These are phyloP conservation scores for Cotesia chilonis DNA, from an alignment of 1,140 invertebrate species.

Conservation along the genomic window DNA sequence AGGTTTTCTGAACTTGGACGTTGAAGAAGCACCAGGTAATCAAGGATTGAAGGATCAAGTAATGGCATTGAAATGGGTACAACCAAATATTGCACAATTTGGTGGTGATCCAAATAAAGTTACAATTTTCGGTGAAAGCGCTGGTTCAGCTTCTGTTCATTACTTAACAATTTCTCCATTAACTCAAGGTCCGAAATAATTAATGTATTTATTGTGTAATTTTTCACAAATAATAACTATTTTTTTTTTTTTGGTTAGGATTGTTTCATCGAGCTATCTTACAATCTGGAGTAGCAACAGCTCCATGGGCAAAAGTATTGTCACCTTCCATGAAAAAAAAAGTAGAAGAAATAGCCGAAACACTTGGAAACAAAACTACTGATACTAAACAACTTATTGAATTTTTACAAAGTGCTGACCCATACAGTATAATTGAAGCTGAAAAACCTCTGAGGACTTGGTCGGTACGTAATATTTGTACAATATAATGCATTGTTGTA, in stretches of 20 bases:
- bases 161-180: slow-evolving; percentile 46
- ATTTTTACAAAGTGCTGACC: slow-evolving; percentile 60
- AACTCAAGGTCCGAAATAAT: slow-evolving; percentile 39
- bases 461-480: background rate
- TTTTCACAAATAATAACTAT: background rate
- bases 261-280: slow-evolving; percentile 70
- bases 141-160: slow-evolving; percentile 64
- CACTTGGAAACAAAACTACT: slow-evolving; percentile 59
- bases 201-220: background rate
- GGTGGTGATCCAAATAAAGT: slow-evolving; percentile 72
- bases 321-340: slow-evolving; percentile 47
- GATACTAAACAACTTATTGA: slow-evolving; percentile 58
- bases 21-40: slow-evolving; percentile 60
- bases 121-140: slow-evolving; percentile 74
- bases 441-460: background rate
- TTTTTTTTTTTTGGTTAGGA: slow-evolving; percentile 50
- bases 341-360: slow-evolving; percentile 57
- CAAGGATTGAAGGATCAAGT: slow-evolving; percentile 68
- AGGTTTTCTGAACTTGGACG: slow-evolving; percentile 50
- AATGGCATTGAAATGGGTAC: slow-evolving; percentile 70
- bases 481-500: background rate
- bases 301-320: slow-evolving; percentile 53
- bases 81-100: slow-evolving; percentile 71
- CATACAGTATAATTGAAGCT: slow-evolving; percentile 32
- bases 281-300: slow-evolving; percentile 68